A percentile compares a stretch with the other conserved stretches of the same genome.
Evolutionary conservation across 2,113 vertebrate species (phyloP).

Genomic region (Laterallus jamaicensis): DNA sequence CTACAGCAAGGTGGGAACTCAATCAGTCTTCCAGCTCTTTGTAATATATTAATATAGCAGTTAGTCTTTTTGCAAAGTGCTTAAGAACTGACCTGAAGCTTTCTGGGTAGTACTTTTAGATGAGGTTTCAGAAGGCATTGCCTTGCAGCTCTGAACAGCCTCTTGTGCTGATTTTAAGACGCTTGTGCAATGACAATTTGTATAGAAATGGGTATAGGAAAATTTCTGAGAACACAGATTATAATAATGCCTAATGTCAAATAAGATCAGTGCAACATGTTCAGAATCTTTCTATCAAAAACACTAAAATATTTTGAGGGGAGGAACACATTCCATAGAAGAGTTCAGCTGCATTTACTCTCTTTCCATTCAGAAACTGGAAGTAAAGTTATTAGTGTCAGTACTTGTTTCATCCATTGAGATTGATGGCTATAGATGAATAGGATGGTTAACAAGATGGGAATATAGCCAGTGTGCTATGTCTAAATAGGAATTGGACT

Average conservation of each 20-base stretch:
- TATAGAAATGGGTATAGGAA: neutral
- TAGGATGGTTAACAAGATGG: conserved; percentile 37
- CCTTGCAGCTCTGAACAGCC: neutral
- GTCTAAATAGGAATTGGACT: neutral
- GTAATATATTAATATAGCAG: neutral
- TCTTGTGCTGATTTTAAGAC: neutral
- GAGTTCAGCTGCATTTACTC: neutral
- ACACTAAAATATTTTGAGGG: neutral
- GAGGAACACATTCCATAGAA: neutral
- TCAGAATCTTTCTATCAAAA: neutral
- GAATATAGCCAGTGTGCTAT: neutral
- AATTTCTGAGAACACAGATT: neutral
- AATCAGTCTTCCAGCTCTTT: neutral
- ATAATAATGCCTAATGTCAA: neutral
- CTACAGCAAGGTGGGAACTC: neutral
- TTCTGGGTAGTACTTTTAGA: neutral
- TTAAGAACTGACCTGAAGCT: neutral
- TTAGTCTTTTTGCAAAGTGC: conserved; percentile 5
- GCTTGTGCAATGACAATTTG: neutral
- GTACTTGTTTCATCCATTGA: conserved; percentile 11
- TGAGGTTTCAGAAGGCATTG: neutral
- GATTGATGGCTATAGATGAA: conserved; percentile 33
- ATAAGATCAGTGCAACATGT: neutral
- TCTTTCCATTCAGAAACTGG: neutral
- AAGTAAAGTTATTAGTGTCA: conserved; percentile 41